These are phyloP conservation scores for Ornithoptera priamus DNA, from an alignment of 2,888 invertebrate species.

Conservation along the genomic window DNA sequence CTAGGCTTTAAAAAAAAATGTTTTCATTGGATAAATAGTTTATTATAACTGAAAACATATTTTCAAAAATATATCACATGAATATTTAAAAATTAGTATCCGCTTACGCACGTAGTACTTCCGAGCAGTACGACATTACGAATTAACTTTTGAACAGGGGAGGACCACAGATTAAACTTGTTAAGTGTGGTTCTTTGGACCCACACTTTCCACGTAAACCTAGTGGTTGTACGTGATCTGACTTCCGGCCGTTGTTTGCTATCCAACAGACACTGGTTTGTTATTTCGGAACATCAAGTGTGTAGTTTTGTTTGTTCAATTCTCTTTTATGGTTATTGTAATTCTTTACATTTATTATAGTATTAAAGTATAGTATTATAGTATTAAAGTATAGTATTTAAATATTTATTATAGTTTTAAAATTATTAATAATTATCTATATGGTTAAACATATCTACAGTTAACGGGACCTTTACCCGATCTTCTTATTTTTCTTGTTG, in stretches of 20 bases:
- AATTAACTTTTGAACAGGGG: slow-evolving; percentile 21
- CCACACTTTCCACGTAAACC: slow-evolving; percentile 27
- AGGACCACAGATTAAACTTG: slow-evolving; percentile 26
- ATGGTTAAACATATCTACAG: too few species aligned
- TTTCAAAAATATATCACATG: background rate
- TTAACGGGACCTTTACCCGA: too few species aligned
- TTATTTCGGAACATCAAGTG: slow-evolving; percentile 4
- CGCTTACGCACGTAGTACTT: slow-evolving; percentile 12
- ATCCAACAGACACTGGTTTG: slow-evolving; percentile 15
- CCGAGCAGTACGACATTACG: slow-evolving; percentile 12
- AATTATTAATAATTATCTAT: too few species aligned
- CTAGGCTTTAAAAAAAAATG: background rate
- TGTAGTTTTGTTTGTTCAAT: background rate
- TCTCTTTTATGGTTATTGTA: background rate
- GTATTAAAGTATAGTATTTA: too few species aligned
- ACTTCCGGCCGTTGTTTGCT: slow-evolving; percentile 16
- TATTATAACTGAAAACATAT: background rate
- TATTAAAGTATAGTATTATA: too few species aligned
- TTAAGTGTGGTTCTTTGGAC: slow-evolving; percentile 26
- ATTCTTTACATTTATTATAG: background rate
- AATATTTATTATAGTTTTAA: too few species aligned
- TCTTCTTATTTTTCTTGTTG: too few species aligned
- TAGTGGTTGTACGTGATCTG: slow-evolving; percentile 28
- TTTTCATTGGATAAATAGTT: background rate
- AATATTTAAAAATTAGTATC: background rate